Percentiles rank a stretch among this genome's conserved stretches.
Conservation (phyloP, 1,140 invertebrate species). For the Sarcophaga peregrina region DNA sequence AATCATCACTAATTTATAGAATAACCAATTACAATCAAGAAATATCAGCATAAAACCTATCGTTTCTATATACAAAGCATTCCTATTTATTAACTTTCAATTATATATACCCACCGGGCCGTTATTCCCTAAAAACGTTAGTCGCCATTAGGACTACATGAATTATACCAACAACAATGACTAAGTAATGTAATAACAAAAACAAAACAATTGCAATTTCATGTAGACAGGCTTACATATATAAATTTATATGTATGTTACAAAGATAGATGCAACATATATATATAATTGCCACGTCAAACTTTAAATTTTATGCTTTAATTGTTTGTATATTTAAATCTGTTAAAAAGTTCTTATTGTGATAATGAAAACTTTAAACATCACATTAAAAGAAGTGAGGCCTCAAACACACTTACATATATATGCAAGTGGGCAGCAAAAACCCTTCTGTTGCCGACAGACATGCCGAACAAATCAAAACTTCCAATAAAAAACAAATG, state of each 20-base stretch:
- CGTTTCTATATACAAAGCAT: no score
- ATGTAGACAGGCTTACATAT: no score
- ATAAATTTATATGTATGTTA: not conserved
- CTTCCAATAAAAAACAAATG: conserved; percentile 2
- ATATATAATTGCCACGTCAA: conserved; percentile 18
- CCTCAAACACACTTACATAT: not conserved
- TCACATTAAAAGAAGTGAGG: not conserved
- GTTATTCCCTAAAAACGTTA: not conserved
- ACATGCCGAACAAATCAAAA: not conserved
- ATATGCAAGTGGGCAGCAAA: not conserved
- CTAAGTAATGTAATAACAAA: not conserved
- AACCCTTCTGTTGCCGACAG: not conserved
- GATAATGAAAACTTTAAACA: conserved; percentile 21
- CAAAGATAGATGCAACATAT: not conserved
- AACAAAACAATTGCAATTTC: not conserved
- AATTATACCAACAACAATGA: not conserved
- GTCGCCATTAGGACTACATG: not conserved
- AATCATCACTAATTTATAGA: no score
- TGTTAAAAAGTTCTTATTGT: not conserved
- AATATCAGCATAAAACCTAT: no score
- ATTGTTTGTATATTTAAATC: not conserved
- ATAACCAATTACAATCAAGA: no score
- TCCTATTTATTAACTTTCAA: no score
- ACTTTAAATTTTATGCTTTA: not conserved
- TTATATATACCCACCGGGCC: no score